phyloP scores from a whole-genome alignment of 1,140 invertebrate species.

The Lepidurus apus region DNA sequence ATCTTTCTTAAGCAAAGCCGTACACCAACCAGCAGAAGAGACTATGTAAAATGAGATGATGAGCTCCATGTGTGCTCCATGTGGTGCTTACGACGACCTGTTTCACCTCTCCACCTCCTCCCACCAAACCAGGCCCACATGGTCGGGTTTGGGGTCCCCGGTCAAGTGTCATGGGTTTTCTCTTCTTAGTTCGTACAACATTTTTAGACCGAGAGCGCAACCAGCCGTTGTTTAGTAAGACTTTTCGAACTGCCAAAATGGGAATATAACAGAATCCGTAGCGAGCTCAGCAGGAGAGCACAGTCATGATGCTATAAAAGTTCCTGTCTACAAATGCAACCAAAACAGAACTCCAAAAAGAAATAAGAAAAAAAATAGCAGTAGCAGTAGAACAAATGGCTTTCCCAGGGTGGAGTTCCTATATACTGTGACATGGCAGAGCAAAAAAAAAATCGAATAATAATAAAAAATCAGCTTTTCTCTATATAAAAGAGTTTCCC shows the following conservation, averaged over 20 bases:
- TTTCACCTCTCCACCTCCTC: neutral
- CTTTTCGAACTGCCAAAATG: neutral
- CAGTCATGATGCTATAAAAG: conserved; percentile 6
- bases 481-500: neutral
- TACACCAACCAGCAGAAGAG: neutral
- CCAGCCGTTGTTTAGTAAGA: neutral
- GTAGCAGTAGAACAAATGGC: neutral
- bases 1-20: neutral
- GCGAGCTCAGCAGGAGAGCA: neutral
- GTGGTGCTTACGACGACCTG: conserved; percentile 5
- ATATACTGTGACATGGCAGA: neutral
- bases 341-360: neutral
- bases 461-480: neutral
- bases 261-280: neutral
- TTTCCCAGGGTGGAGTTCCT: neutral
- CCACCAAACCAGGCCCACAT: conserved; percentile 19
- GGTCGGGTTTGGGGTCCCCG: neutral
- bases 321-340: neutral
- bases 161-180: conserved; percentile 2
- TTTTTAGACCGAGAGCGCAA: neutral
- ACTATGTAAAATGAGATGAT: conserved; percentile 15
- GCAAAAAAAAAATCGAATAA: neutral
- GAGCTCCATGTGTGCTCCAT: conserved; percentile 18
- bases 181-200: neutral
- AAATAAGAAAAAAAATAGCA: neutral